These are phyloP conservation scores for Carcina quercana DNA, from an alignment of 2,888 invertebrate species.

Conservation along the genomic window DNA sequence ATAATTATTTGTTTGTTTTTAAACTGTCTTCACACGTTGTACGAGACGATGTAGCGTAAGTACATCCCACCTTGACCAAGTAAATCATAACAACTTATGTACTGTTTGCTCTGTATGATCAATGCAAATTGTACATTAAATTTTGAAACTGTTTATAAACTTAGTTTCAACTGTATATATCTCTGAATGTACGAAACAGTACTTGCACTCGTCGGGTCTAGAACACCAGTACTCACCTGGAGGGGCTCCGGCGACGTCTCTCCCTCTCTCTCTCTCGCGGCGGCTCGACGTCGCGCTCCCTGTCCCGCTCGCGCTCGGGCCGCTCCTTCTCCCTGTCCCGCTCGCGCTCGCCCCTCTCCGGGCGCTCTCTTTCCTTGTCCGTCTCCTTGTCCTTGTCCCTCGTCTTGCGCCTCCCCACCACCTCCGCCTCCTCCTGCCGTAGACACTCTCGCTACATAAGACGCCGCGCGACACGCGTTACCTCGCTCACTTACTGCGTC, in stretches of 20 bases:
- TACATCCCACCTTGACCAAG: too few relatives aligned
- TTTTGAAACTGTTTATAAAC: too few relatives aligned
- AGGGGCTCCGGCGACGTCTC: slow-evolving; percentile 48
- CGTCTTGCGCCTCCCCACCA: slow-evolving; percentile 68
- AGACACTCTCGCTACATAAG: background rate
- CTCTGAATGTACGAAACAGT: too few relatives aligned
- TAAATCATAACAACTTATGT: too few relatives aligned
- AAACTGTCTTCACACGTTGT: too few relatives aligned
- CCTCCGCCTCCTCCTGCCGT: slow-evolving; percentile 80
- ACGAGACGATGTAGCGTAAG: too few relatives aligned
- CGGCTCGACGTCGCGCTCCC: slow-evolving; percentile 25
- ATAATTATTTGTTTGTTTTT: too few relatives aligned
- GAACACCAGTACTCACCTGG: slow-evolving; percentile 33
- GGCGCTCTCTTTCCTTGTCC: slow-evolving; percentile 25
- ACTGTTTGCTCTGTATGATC: too few relatives aligned
- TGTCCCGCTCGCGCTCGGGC: slow-evolving; percentile 15
- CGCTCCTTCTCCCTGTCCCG: slow-evolving; percentile 33
- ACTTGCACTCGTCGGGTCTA: too few relatives aligned
- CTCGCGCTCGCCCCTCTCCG: slow-evolving; percentile 24
- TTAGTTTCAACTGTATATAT: too few relatives aligned
- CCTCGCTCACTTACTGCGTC: slow-evolving; percentile 39
- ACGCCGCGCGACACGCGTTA: slow-evolving; percentile 19
- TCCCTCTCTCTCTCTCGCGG: slow-evolving; percentile 47
- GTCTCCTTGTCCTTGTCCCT: slow-evolving; percentile 24
- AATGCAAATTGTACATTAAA: too few relatives aligned